Conservation (phyloP, 2,888 invertebrate species). For the Amphipoea oculea region DNA sequence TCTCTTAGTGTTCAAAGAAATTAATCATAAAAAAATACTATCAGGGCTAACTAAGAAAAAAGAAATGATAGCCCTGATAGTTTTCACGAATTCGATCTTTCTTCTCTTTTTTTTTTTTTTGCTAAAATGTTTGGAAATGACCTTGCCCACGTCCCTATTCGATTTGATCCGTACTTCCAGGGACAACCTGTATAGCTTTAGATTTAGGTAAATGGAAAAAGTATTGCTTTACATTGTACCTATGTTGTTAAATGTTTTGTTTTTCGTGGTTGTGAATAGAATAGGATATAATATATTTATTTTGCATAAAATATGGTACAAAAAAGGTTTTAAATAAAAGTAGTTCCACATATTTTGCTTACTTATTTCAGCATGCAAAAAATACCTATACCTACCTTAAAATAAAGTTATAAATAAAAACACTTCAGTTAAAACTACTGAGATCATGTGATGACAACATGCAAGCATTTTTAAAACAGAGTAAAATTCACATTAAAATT, state of each 20-base stretch:
- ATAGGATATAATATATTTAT: neutral
- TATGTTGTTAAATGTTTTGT: neutral
- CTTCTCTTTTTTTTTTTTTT: too few species aligned
- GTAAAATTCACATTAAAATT: neutral
- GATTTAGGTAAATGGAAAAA: neutral
- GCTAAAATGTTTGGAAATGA: too few species aligned
- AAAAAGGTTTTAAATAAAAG: neutral
- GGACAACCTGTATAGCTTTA: neutral
- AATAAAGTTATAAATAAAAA: too few species aligned
- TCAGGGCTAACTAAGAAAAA: too few species aligned
- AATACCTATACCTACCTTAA: neutral
- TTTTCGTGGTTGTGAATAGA: slow-evolving; percentile 1
- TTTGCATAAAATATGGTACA: neutral
- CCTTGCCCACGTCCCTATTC: too few species aligned
- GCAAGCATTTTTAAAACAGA: neutral
- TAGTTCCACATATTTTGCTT: neutral
- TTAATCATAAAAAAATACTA: too few species aligned
- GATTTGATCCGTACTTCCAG: too few species aligned
- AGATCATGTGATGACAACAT: neutral
- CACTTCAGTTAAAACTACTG: neutral
- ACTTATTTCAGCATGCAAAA: neutral
- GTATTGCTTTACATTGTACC: neutral
- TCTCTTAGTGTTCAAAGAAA: too few species aligned
- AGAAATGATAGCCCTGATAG: too few species aligned
- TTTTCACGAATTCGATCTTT: too few species aligned